These are phyloP conservation scores for Sterrhoptilus dennistouni DNA, from an alignment of 2,113 vertebrate genomes.

Conservation along the genomic window DNA sequence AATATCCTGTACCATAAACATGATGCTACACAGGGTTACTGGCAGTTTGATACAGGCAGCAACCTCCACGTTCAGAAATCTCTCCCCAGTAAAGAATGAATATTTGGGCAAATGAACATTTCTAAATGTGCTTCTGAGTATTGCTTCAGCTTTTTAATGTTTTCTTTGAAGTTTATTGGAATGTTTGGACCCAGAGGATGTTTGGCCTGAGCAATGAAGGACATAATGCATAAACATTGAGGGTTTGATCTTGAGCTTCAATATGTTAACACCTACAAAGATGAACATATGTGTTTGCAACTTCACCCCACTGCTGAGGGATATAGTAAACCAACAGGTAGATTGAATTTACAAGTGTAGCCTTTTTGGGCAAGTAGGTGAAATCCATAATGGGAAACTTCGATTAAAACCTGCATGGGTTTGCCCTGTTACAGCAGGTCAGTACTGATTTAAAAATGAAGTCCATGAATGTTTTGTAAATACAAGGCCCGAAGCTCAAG, in stretches of 20 bases:
- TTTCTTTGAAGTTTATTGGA: slow-evolving; percentile 80
- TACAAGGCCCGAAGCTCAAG: neutral
- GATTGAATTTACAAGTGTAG: neutral
- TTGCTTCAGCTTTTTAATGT: slow-evolving; percentile 75
- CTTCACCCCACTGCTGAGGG: slow-evolving; percentile 72
- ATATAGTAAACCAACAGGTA: slow-evolving; percentile 57
- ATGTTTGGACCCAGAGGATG: slow-evolving; percentile 73
- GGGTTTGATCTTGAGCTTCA: slow-evolving; percentile 70
- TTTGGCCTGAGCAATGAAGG: slow-evolving; percentile 72
- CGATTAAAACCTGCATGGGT: neutral
- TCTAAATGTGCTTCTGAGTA: neutral
- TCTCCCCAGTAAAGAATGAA: neutral
- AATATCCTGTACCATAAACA: neutral
- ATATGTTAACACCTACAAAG: slow-evolving; percentile 67
- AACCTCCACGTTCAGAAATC: neutral
- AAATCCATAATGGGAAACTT: neutral
- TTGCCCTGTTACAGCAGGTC: neutral
- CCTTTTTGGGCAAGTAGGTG: neutral
- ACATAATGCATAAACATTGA: slow-evolving; percentile 69
- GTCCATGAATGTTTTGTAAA: neutral
- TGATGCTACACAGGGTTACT: neutral
- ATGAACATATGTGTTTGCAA: slow-evolving; percentile 69
- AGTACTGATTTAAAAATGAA: neutral
- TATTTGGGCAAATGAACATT: neutral
- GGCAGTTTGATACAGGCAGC: neutral